phyloP scores from a whole-genome alignment of 1,140 invertebrate genomes.

The Apis dorsata region DNA sequence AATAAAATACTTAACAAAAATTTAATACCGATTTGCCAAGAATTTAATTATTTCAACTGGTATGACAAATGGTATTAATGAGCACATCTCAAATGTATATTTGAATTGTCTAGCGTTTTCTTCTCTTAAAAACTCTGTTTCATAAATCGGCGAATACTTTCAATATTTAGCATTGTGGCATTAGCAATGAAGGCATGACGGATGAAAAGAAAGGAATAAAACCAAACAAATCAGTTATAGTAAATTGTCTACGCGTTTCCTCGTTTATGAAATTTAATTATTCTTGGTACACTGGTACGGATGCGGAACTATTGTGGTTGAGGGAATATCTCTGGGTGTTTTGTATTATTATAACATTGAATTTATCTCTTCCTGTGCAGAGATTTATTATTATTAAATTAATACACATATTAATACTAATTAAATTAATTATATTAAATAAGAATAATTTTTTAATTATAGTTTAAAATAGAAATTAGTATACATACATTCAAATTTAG shows the following conservation, averaged over 20 bases:
- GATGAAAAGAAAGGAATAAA: neutral
- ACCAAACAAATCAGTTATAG: conserved; percentile 3
- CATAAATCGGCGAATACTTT: neutral
- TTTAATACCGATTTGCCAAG: neutral
- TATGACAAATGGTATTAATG: too few species aligned
- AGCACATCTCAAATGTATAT: neutral
- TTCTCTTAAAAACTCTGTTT: neutral
- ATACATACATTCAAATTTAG: too few species aligned
- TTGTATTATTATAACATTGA: neutral
- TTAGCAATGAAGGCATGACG: neutral
- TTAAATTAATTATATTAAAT: neutral
- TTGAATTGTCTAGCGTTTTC: neutral
- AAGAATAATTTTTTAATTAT: too few species aligned
- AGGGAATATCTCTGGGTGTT: conserved; percentile 2
- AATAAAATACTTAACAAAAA: neutral
- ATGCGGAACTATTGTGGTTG: neutral
- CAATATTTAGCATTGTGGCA: too few species aligned
- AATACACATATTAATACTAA: neutral
- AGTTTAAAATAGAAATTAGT: too few species aligned
- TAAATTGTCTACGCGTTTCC: conserved; percentile 1
- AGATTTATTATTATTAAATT: conserved; percentile 3
- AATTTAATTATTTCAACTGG: neutral
- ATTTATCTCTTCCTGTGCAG: neutral
- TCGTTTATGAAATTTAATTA: conserved; percentile 37
- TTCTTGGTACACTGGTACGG: conserved; percentile 4